Base-by-base conservation (phyloP, 2,113 vertebrate genomes). In the Apteryx mantelli region DNA sequence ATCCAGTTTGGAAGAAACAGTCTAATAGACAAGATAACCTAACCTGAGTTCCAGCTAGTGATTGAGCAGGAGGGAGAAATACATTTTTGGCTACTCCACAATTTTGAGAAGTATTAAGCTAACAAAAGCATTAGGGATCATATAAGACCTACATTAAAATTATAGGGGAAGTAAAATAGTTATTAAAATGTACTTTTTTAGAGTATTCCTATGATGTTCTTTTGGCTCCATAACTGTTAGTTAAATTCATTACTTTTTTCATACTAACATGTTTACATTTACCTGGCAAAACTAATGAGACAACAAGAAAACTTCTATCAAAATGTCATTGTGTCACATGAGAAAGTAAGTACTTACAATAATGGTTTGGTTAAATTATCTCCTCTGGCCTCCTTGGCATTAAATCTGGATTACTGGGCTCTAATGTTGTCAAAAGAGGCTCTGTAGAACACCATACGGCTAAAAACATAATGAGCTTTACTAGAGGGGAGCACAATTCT, bases 381-480 rank as follows among this genome's bases (percentile, higher is more conserved):
- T 96, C 63, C 69, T 82, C 52, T 73, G 40, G 50, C 48, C 34
- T 95, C n/a, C 66, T 92, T 91, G 73, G 82, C 44, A 32, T 77
- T 89, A 93, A 96, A 88, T 78, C 88, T 74, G 81, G 80, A 93
- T 92, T 81, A 83, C 53, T 56, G 77, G 71, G 10, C 69, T 89
- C 50, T 96, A 69, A 52, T 18, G 42, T 91, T 94, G 91, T 85
- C 88, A 82, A 82, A 95, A 84, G 79, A 97, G 66, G 82, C 88
- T 96, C 95, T 95, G 90, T 56, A 96, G 94, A 94, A 87, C 40
- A 76, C 79, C 77, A 70, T 86, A 90, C 24, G 5, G 86, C 56
- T 82, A 32, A 92, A 95, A 97, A 88, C 80, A 78, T 94, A 95
- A 97, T 82, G 77, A 97, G 87, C 85, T 96, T 88, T 84, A 82